Evolutionary conservation across 2,797 vertebrate genomes (phyloP).

Genomic region (Silurus lanzhouensis): DNA sequence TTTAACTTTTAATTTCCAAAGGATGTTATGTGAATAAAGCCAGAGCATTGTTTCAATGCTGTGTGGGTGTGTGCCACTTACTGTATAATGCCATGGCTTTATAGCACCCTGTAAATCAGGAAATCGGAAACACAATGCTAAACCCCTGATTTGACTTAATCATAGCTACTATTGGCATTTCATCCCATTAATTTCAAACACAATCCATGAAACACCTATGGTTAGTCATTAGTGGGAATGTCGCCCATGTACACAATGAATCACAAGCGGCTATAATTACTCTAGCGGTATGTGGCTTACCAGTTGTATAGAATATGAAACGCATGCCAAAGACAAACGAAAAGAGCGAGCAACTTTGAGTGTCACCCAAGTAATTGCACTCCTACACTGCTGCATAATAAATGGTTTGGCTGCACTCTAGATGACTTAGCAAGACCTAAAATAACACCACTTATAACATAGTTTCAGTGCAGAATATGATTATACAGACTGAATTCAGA

Average conservation of each 20-base stretch:
- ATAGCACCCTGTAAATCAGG: neutral
- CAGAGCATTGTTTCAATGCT: neutral
- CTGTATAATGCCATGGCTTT: neutral
- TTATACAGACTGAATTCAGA: conserved; percentile 4
- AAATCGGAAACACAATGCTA: conserved; percentile 4
- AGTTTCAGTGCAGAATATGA: neutral
- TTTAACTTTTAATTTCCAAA: neutral
- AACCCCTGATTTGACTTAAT: conserved; percentile 1
- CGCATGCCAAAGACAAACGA: conserved; percentile 4
- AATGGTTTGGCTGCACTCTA: conserved; percentile 22
- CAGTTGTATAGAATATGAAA: neutral
- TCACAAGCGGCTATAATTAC: conserved; percentile 15
- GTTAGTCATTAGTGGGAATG: conserved; percentile 38
- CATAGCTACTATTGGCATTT: conserved; percentile 6
- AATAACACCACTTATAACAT: conserved; percentile 21
- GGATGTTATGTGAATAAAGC: neutral
- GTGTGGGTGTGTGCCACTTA: conserved; percentile 16
- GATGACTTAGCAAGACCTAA: conserved; percentile 24
- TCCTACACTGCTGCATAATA: conserved; percentile 13
- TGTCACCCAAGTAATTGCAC: conserved; percentile 10
- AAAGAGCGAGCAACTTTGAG: neutral
- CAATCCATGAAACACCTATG: neutral
- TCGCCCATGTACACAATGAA: conserved; percentile 23
- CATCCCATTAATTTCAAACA: conserved; percentile 17
- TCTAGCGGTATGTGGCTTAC: neutral